These are phyloP conservation scores for Macrosiphum euphorbiae DNA, from an alignment of 2,888 invertebrate genomes.

Conservation along the genomic window DNA sequence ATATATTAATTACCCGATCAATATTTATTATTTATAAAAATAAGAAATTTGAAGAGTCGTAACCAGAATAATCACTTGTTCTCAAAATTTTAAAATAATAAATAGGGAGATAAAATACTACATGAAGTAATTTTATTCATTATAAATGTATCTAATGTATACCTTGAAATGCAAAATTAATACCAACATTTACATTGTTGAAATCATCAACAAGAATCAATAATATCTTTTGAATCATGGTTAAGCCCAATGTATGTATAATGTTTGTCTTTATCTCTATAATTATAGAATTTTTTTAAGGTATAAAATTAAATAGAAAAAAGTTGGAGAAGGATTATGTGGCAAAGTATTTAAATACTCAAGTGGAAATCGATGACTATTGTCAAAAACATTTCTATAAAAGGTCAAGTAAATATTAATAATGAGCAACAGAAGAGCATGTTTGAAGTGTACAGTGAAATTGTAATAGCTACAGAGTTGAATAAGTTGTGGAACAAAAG, in stretches of 20 bases:
- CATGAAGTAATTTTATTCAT: neutral
- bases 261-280: neutral
- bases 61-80: neutral
- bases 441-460: conserved; percentile 90
- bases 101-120: neutral
- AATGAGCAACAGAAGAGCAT: conserved; percentile 90
- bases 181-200: conserved; percentile 37
- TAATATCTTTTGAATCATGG: conserved; percentile 53
- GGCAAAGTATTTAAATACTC: conserved; percentile 88
- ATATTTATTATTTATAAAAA: neutral
- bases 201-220: conserved; percentile 29
- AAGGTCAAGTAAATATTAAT: conserved; percentile 85
- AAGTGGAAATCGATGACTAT: conserved; percentile 76
- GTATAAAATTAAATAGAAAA: conserved; percentile 70
- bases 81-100: neutral
- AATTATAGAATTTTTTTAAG: conserved; percentile 45
- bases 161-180: neutral
- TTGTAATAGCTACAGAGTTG: conserved; percentile 84
- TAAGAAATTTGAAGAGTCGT: neutral
- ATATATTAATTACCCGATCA: neutral
- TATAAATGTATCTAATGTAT: neutral
- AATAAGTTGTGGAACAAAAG: conserved; percentile 78
- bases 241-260: conserved; percentile 40
- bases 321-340: conserved; percentile 96
- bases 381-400: conserved; percentile 92